Percentiles rank a stretch among this genome's conserved stretches.
Evolutionary conservation across 2,888 invertebrate species (phyloP).

Genomic region (Cynaeus angustus): DNA sequence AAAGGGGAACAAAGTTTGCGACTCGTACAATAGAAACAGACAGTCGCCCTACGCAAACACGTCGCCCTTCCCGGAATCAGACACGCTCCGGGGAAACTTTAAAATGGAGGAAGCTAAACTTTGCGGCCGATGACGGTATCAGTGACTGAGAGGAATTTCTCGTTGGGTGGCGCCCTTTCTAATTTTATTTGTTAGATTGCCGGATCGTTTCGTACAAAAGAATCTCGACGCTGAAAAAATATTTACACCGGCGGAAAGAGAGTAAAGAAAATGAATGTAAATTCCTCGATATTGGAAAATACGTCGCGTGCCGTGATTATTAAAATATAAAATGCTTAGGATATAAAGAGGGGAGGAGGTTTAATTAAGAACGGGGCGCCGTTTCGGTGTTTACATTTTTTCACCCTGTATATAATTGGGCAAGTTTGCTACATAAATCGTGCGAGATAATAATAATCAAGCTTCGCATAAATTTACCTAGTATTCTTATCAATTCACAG

Average conservation of each 20-base stretch:
- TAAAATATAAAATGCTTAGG: constrained; percentile 14
- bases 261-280: neutral
- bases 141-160: constrained; percentile 18
- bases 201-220: constrained; percentile 2
- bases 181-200: constrained; percentile 31
- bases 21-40: constrained; percentile 38
- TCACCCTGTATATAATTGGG: neutral
- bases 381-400: too few species aligned
- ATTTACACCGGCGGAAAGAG: constrained; percentile 8
- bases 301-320: constrained; percentile 6
- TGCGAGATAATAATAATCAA: constrained; percentile 1
- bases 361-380: too few species aligned
- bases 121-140: constrained; percentile 11
- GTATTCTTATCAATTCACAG: neutral
- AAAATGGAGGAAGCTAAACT: constrained; percentile 50
- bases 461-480: neutral
- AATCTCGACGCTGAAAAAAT: constrained; percentile 20
- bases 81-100: constrained; percentile 55
- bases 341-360: too few species aligned
- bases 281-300: constrained; percentile 24
- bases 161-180: constrained; percentile 6
- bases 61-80: constrained; percentile 47
- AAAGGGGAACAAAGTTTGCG: constrained; percentile 52
- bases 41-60: constrained; percentile 48
- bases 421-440: neutral